A percentile compares a stretch with the other conserved stretches of the same genome.
These are phyloP conservation scores for Odocoileus virginianus DNA, from an alignment of 2,113 vertebrate species.

Conservation along the genomic window DNA sequence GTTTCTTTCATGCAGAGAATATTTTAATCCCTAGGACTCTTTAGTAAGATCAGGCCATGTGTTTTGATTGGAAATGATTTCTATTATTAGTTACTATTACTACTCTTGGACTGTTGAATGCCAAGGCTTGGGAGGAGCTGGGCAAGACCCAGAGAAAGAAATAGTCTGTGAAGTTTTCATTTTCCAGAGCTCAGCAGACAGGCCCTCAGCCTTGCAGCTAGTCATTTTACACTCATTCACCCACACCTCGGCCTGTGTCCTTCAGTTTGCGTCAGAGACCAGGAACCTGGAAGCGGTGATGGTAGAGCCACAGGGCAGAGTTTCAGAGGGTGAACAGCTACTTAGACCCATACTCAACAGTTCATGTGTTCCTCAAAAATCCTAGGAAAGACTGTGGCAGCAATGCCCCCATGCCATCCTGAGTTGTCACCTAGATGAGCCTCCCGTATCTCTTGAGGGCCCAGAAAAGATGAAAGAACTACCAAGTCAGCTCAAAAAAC, in stretches of 20 bases:
- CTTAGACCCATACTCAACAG: neutral
- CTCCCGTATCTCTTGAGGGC: neutral
- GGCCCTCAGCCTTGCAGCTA: constrained; percentile 11
- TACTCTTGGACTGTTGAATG: constrained; percentile 24
- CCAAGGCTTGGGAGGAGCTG: constrained; percentile 57
- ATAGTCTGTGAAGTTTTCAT: constrained; percentile 49
- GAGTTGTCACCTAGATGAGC: neutral
- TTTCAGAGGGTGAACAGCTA: neutral
- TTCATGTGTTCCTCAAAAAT: neutral
- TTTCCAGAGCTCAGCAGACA: constrained; percentile 61
- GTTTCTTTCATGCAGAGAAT: constrained; percentile 58
- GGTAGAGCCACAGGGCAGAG: neutral
- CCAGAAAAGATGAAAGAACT: neutral
- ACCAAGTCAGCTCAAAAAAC: neutral
- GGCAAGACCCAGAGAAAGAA: constrained; percentile 58
- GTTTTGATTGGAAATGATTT: constrained; percentile 70
- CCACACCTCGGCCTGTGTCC: constrained; percentile 22
- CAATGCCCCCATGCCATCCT: neutral
- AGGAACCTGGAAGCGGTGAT: neutral
- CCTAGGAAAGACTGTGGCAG: neutral
- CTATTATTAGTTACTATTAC: constrained; percentile 70
- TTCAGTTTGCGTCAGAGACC: constrained; percentile 31
- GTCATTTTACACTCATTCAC: constrained; percentile 32
- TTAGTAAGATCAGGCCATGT: constrained; percentile 26
- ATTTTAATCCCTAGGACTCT: constrained; percentile 66